Evolutionary conservation across 2,888 invertebrate species (phyloP), one percentile per base, ranked within the genome.

Genomic region (Melieria crassipennis): DNA sequence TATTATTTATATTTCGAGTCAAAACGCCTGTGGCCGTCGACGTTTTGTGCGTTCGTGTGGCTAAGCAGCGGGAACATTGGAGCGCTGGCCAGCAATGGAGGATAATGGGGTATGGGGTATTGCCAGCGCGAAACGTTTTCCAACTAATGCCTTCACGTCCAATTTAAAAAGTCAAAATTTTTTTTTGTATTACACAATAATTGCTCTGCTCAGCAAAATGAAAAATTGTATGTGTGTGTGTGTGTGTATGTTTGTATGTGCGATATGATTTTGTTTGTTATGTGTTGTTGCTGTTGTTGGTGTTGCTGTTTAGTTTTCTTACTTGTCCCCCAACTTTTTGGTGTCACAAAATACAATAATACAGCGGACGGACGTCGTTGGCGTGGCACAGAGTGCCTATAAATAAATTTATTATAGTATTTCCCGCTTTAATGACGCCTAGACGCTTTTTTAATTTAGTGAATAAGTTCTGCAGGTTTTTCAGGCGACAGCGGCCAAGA

Each of bases 361-460:
- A 79, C 30, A 30, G 30, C 30, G 2, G 30, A 30, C 30, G 30
- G 77, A 76, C 77, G 75, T 76, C 74, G 79, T 75, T 78, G 82
- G 77, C 30, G 79, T 78, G 72, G 79, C 79, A 81, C 79, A 79
- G 78, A 76, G 76, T 81, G 73, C 69, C 80, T 84, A 84, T 77
- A 81, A 83, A 83, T 84, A 83, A 77, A 80, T 78, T 78, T 79
- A 80, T 79, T 79, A 80, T 78, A 77, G 79, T 79, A 81, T 81
- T 83, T 80, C 77, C 80, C 81, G 73, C 76, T 76, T 80, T 80
- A 82, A 83, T 82, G 82, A 82, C 79, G 80, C 79, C 79, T 77
- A 76, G 78, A 79, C 76, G 72, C 71, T 78, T 79, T 78, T 82
- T 77, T 76, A 64, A 76, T 76, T 76, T n/a, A 60, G n/a, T 69